These are phyloP conservation scores for Dasyprocta punctata DNA, from an alignment of 2,113 vertebrate species.

Conservation along the genomic window DNA sequence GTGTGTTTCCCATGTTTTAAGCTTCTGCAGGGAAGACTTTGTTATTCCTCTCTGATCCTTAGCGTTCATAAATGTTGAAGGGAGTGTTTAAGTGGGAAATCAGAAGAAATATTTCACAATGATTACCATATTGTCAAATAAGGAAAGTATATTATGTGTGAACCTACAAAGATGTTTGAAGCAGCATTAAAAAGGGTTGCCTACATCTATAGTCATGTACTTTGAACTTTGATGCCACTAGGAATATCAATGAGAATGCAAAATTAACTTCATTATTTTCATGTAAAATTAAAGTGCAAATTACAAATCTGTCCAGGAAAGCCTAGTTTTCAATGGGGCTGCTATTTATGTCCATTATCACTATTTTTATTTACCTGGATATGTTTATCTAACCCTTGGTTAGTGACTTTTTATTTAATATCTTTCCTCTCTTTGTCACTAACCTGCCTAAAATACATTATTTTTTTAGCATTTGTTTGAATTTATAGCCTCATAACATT, in stretches of 20 bases:
- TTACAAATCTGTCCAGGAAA: conserved; percentile 51
- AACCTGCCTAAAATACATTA: background rate
- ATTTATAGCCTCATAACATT: conserved; percentile 18
- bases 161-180: background rate
- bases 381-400: conserved; percentile 31
- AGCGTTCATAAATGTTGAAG: background rate
- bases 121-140: background rate
- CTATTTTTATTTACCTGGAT: conserved; percentile 6
- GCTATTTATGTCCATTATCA: background rate
- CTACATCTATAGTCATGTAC: background rate
- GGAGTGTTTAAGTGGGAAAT: background rate
- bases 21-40: background rate
- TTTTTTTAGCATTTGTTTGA: conserved; percentile 37
- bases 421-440: background rate
- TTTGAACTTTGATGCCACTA: background rate
- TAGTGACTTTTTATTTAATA: background rate
- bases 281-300: conserved; percentile 48
- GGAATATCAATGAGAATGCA: conserved; percentile 15
- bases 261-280: conserved; percentile 32
- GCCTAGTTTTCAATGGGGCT: background rate
- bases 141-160: background rate
- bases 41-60: background rate
- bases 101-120: background rate
- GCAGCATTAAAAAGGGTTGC: background rate
- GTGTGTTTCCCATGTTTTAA: background rate